These are phyloP conservation scores for Heliconius ethilla DNA, from an alignment of 2,888 invertebrate species.

Conservation along the genomic window DNA sequence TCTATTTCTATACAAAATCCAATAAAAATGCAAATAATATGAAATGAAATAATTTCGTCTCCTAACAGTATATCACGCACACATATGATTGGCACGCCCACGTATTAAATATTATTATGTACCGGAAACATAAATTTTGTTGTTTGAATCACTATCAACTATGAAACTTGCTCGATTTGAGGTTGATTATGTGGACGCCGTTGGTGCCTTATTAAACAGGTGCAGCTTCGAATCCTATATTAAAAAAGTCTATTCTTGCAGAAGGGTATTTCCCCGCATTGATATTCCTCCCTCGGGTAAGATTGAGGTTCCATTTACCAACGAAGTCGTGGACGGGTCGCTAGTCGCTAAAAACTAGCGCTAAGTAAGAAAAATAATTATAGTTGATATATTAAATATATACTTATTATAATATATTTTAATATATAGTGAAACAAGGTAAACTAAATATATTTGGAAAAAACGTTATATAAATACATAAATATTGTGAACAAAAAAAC, in stretches of 20 bases:
- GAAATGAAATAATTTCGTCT: conserved; percentile 31
- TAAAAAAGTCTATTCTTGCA: not conserved
- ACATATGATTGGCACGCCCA: conserved; percentile 46
- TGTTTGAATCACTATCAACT: conserved; percentile 27
- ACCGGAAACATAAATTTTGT: conserved; percentile 47
- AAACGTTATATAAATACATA: not conserved
- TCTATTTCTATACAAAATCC: conserved; percentile 21
- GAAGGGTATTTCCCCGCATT: too few species aligned
- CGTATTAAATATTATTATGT: conserved; percentile 36
- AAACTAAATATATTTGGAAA: not conserved
- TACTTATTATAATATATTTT: not conserved
- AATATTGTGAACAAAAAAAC: not conserved
- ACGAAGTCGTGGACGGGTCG: too few species aligned
- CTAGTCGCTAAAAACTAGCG: too few species aligned
- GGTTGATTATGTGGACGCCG: conserved; percentile 1
- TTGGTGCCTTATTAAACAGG: not conserved
- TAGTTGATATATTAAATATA: too few species aligned
- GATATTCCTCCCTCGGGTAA: too few species aligned
- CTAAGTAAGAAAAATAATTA: too few species aligned
- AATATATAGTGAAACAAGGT: not conserved
- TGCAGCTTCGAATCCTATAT: not conserved
- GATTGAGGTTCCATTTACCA: too few species aligned
- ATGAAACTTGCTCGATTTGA: conserved; percentile 14
- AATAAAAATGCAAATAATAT: conserved; percentile 39
- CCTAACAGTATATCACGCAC: conserved; percentile 34